These are phyloP conservation scores for Cherax destructor DNA, from an alignment of 1,140 invertebrate species.

Conservation along the genomic window DNA sequence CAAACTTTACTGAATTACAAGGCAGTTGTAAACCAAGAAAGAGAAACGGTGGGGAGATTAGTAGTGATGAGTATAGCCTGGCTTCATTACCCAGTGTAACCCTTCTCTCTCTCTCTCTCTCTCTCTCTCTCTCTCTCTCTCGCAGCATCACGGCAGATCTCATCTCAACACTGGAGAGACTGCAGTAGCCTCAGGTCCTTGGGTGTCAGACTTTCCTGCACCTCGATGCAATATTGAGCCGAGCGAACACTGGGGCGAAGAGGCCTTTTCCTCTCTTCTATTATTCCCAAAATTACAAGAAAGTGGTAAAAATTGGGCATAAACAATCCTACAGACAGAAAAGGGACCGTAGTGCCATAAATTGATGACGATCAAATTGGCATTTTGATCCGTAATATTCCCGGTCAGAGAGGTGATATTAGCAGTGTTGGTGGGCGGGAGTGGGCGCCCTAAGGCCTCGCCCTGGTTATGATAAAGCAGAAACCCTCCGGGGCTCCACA, in stretches of 20 bases:
- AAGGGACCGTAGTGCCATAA: conserved; percentile 40
- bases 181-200: conserved; percentile 25
- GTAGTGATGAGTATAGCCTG: neutral
- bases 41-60: neutral
- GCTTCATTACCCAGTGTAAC: conserved; percentile 43
- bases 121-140: too few relatives aligned
- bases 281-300: conserved; percentile 48
- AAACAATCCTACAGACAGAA: conserved; percentile 48
- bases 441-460: conserved; percentile 45
- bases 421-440: neutral
- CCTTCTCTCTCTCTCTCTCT: too few relatives aligned
- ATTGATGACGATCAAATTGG: conserved; percentile 22
- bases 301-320: conserved; percentile 60
- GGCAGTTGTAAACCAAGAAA: neutral
- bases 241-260: neutral
- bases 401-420: conserved; percentile 30
- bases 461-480: conserved; percentile 60
- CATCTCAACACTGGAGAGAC: conserved; percentile 12
- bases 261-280: conserved; percentile 25
- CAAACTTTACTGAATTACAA: conserved; percentile 28
- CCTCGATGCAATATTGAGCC: conserved; percentile 29
- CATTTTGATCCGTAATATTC: conserved; percentile 22
- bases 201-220: conserved; percentile 33
- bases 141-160: conserved; percentile 29
- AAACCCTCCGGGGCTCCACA: conserved; percentile 21